phyloP scores from a whole-genome alignment of 2,888 invertebrate species.

The Linnaemya tessellans region DNA sequence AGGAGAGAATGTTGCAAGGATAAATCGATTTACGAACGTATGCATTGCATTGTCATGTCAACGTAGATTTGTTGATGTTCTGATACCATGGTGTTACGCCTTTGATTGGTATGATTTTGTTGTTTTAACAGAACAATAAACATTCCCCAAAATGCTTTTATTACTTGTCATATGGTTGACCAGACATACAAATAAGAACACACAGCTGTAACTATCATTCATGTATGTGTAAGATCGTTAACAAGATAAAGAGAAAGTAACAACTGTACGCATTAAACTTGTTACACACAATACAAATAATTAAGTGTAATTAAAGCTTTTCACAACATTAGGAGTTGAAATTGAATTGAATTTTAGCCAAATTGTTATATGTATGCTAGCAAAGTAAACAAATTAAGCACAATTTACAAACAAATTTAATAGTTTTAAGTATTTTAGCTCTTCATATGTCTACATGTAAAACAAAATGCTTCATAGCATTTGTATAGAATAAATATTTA shows the following conservation, averaged over 20 bases:
- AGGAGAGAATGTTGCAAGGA: neutral
- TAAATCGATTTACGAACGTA: neutral
- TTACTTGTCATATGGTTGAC: constrained; percentile 66
- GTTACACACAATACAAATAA: constrained; percentile 56
- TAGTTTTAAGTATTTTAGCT: too few relatives aligned
- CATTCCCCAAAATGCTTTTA: constrained; percentile 68
- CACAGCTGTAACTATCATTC: constrained; percentile 26
- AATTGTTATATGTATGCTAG: too few relatives aligned
- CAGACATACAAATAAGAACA: constrained; percentile 31
- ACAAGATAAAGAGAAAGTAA: neutral
- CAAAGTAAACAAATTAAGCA: too few relatives aligned
- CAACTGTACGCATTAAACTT: neutral
- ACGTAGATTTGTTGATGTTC: constrained; percentile 13
- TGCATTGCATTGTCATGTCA: neutral
- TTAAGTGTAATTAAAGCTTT: constrained; percentile 49
- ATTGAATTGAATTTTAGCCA: neutral
- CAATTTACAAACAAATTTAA: too few relatives aligned
- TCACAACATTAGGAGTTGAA: constrained; percentile 10
- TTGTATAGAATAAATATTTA: too few relatives aligned
- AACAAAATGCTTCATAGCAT: too few relatives aligned
- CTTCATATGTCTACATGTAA: too few relatives aligned
- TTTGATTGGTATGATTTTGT: constrained; percentile 68
- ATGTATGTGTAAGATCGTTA: neutral
- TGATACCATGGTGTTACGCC: constrained; percentile 48
- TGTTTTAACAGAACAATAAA: constrained; percentile 67